phyloP scores from a whole-genome alignment of 2,797 vertebrate species.

The Leptodactylus fallax region DNA sequence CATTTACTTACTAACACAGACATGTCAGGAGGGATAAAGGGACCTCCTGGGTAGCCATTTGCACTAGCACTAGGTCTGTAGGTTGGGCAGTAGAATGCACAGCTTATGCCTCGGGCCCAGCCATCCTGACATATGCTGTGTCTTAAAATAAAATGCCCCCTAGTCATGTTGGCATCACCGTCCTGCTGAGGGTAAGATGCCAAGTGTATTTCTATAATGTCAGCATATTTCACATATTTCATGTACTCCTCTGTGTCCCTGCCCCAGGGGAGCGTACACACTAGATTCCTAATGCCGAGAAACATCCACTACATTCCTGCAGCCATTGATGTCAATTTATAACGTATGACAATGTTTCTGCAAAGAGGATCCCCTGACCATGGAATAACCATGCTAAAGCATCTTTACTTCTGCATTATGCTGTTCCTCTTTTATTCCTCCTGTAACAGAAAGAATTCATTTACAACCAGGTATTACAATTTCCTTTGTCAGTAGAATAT shows the following conservation, averaged over 20 bases:
- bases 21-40: too few relatives aligned
- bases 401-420: not conserved
- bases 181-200: not conserved
- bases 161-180: not conserved
- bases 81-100: not conserved
- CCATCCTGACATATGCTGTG: not conserved
- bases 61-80: too few relatives aligned
- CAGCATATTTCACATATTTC: not conserved
- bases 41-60: too few relatives aligned
- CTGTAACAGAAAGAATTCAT: not conserved
- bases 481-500: too few relatives aligned
- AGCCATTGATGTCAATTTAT: too few relatives aligned
- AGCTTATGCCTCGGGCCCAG: not conserved
- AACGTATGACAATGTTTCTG: too few relatives aligned
- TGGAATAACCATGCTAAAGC: not conserved
- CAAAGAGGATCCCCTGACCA: too few relatives aligned
- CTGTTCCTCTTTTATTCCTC: not conserved
- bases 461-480: too few relatives aligned
- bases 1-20: too few relatives aligned
- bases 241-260: not conserved
- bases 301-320: too few relatives aligned
- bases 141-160: not conserved
- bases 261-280: not conserved
- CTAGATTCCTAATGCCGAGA: not conserved
- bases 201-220: not conserved